Percentiles rank a stretch among this genome's conserved stretches.
Evolutionary conservation across 2,113 vertebrate genomes (phyloP).

Genomic region (Tricholaema leucomelas): DNA sequence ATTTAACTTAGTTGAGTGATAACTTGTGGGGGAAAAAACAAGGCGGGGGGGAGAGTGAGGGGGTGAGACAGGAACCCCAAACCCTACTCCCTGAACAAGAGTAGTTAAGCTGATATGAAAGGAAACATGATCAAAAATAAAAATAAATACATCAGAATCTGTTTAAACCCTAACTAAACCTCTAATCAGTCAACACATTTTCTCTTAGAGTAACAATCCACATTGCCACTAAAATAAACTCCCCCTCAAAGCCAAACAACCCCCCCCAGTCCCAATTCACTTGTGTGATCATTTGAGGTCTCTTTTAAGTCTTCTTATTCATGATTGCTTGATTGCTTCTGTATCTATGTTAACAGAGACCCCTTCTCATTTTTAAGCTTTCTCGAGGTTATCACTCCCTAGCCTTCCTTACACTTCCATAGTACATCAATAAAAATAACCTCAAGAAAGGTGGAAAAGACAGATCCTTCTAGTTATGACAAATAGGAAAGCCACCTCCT

Average conservation of each 20-base stretch:
- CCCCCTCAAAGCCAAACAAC: accelerated
- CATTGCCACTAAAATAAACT: not conserved
- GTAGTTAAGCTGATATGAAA: not conserved
- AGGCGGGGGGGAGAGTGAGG: no score
- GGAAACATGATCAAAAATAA: not conserved
- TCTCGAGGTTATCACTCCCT: not conserved
- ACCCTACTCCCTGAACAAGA: not conserved
- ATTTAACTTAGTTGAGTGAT: not conserved
- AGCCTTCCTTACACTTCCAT: not conserved
- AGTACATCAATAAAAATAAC: not conserved
- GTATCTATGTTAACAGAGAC: not conserved
- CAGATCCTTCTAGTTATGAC: not conserved
- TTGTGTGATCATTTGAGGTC: not conserved
- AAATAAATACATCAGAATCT: not conserved
- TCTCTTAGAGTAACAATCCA: not conserved
- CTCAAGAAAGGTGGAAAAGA: not conserved
- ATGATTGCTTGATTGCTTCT: not conserved
- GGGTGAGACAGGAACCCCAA: not conserved
- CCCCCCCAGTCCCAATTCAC: accelerated
- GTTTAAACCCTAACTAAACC: not conserved
- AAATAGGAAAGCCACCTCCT: not conserved
- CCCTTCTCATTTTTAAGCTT: not conserved
- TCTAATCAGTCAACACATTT: not conserved
- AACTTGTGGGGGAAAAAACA: not conserved
- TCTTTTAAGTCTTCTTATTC: not conserved